A percentile compares a stretch with the other conserved stretches of the same genome.
phyloP scores from a whole-genome alignment of 2,888 invertebrate genomes.

The Ectemnius lituratus region DNA sequence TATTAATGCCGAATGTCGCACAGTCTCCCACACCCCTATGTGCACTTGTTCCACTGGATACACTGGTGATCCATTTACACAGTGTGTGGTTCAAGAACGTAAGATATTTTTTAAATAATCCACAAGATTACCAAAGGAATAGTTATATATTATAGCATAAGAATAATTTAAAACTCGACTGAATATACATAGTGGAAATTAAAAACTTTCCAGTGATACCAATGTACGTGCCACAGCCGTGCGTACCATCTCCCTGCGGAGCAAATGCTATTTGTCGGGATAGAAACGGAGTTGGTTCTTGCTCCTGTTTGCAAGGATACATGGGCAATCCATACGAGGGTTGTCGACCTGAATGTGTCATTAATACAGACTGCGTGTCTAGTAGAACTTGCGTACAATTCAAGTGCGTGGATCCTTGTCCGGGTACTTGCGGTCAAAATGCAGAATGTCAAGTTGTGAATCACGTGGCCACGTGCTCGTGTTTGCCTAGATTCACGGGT shows the following conservation, averaged over 20 bases:
- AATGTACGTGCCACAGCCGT: conserved; percentile 78
- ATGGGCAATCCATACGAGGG: conserved; percentile 81
- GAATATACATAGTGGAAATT: neutral
- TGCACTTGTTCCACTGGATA: conserved; percentile 83
- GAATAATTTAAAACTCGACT: neutral
- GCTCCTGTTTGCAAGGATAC: conserved; percentile 82
- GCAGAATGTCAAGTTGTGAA: conserved; percentile 86
- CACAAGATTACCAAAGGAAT: too few species aligned
- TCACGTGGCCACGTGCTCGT: conserved; percentile 81
- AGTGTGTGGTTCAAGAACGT: conserved; percentile 38
- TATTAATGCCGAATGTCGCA: conserved; percentile 80
- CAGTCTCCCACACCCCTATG: conserved; percentile 83
- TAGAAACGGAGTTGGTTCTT: conserved; percentile 78
- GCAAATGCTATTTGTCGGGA: conserved; percentile 81
- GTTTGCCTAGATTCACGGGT: conserved; percentile 85
- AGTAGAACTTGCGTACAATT: conserved; percentile 77
- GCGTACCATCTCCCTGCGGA: conserved; percentile 86
- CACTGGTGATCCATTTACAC: conserved; percentile 83
- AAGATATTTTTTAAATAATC: conserved; percentile 12
- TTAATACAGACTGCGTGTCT: conserved; percentile 76
- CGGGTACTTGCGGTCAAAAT: conserved; percentile 86
- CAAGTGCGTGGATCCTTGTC: conserved; percentile 82
- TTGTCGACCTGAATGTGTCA: conserved; percentile 77
- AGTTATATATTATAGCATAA: neutral
- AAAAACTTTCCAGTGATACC: conserved; percentile 36